These are phyloP conservation scores for Phoeniculus purpureus DNA, from an alignment of 2,797 vertebrate genomes.

Conservation along the genomic window DNA sequence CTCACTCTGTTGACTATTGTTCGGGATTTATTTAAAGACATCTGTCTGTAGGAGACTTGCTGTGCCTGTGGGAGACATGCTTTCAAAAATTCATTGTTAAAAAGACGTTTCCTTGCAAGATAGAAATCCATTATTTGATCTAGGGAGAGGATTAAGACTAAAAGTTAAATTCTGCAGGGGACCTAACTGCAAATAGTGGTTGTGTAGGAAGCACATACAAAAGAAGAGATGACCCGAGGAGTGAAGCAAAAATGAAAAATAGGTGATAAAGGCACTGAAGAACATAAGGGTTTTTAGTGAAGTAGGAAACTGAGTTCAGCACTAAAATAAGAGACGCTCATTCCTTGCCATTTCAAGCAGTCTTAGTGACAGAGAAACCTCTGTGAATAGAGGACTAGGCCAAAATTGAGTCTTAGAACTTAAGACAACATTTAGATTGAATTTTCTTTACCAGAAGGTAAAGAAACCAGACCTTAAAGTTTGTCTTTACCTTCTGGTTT, in stretches of 20 bases:
- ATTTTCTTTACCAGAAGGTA: neutral
- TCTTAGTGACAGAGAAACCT: slow-evolving; percentile 33
- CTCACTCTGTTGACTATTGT: slow-evolving; percentile 30
- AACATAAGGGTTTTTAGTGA: slow-evolving; percentile 41
- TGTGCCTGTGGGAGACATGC: slow-evolving; percentile 9
- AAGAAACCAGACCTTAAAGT: neutral
- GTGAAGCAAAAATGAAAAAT: slow-evolving; percentile 26
- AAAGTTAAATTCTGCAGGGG: slow-evolving; percentile 49
- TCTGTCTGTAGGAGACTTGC: slow-evolving; percentile 14
- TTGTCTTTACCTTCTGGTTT: slow-evolving; percentile 7
- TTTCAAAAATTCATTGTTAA: slow-evolving; percentile 31
- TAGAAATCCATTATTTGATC: slow-evolving; percentile 55
- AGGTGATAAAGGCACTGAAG: slow-evolving; percentile 38
- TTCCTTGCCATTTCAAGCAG: slow-evolving; percentile 30
- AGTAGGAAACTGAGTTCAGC: slow-evolving; percentile 18
- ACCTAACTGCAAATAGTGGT: slow-evolving; percentile 10
- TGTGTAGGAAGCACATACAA: slow-evolving; percentile 49
- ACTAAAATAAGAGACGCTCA: neutral
- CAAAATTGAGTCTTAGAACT: neutral
- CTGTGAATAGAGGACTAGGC: slow-evolving; percentile 41
- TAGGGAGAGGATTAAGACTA: slow-evolving; percentile 47
- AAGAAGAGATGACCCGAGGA: slow-evolving; percentile 55
- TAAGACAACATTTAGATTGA: too few species aligned
- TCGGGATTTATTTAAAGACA: slow-evolving; percentile 47
- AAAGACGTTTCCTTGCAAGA: slow-evolving; percentile 25